phyloP scores from a whole-genome alignment of 92 coral and sea anemone genomes.

The Actinostola sp. region DNA sequence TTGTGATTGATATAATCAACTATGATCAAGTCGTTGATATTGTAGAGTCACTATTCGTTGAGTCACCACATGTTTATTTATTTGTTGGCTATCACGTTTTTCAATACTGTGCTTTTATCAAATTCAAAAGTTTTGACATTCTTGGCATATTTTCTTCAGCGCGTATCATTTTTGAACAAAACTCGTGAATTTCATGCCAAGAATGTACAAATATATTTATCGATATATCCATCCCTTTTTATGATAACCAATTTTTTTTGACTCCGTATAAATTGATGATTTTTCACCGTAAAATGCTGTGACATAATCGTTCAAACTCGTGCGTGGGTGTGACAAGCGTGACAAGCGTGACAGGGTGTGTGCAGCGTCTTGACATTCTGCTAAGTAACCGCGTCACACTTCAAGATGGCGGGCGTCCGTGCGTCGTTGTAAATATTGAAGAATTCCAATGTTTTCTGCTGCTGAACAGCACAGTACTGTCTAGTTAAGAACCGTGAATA shows the following conservation, averaged over 20 bases:
- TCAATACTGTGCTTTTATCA: no score
- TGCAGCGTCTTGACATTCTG: not conserved
- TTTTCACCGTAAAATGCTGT: slow-evolving; percentile 8
- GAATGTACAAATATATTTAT: no score
- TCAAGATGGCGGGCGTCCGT: slow-evolving; percentile 54
- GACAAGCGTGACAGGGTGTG: slow-evolving; percentile 18
- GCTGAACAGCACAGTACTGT: not conserved
- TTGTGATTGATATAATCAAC: no score
- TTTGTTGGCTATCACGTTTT: not conserved
- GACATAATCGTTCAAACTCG: slow-evolving; percentile 23
- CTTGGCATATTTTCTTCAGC: no score
- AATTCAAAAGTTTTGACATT: no score
- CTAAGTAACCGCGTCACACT: slow-evolving; percentile 42
- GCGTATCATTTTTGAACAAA: no score
- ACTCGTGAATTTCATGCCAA: no score
- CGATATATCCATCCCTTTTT: not conserved
- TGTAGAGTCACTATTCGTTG: not conserved
- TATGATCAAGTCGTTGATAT: no score
- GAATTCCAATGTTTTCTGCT: not conserved
- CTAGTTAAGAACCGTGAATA: not conserved
- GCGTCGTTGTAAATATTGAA: slow-evolving; percentile 24
- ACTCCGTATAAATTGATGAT: not conserved
- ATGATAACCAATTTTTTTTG: no score
- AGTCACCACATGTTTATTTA: not conserved
- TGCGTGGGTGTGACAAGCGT: slow-evolving; percentile 50